Evolutionary conservation across 2,113 vertebrate genomes (phyloP), one percentile per base, ranked within the genome.

Genomic region (Peromyscus californicus): DNA sequence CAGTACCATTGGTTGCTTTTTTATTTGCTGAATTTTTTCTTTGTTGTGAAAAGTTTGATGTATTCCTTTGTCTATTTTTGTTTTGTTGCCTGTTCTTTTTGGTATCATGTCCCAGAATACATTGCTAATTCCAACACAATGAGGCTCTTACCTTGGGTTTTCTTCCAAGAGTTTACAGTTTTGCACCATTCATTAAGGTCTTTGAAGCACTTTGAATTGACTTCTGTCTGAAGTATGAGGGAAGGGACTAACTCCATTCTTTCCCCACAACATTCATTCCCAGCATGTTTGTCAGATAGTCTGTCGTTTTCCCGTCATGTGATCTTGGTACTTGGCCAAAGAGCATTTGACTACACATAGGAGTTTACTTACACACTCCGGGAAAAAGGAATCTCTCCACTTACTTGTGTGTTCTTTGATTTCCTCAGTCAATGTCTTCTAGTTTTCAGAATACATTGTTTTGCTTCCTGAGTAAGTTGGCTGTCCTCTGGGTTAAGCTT

Each of bases 21-120:
- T 61, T 22, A 51, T 12, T 69, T 85, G 12, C 7, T 65, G 24
- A 59, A 3, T 67, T 75, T 75, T 67, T 83, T 76, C 7, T 96
- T 96, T 96, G 17, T 26, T 76, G 24, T 31, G 63, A 3, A 93
- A 36, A 95, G 12, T 39, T 93, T 93, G 59, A 76, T 69, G 17
- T 48, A 48, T 86, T 86, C 9, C 26, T 85, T 65, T 42, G 39
- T 85, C n/a, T 85, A 65, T 85, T 85, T 65, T 65, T 65, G 65
- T 48, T 83, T 65, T 42, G 82, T 63, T 84, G 22, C n/a, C 7
- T 61, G 57, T 80, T 29, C 59, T 84, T 29, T 29, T 63, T n/a
- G 3, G 12, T 9, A 33, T 63, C 82, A 42, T 42, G 19, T 39
- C 22, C 36, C n/a, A 84, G 22, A 63, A 61, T 63, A 26, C 57